phyloP scores from a whole-genome alignment of 2,888 invertebrate genomes.

The Dascillus cervinus region DNA sequence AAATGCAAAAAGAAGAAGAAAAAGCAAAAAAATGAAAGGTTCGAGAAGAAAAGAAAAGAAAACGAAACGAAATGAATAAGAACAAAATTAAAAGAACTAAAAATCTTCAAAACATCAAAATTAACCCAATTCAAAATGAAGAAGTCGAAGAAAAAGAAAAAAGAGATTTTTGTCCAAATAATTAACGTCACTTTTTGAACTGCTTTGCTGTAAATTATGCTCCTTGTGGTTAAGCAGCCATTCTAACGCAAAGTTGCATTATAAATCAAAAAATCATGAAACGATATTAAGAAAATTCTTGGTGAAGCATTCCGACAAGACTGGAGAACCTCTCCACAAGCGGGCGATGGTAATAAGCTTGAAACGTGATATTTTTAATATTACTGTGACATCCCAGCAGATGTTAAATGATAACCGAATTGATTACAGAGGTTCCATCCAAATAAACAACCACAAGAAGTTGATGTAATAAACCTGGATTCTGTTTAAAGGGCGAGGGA shows the following conservation, averaged over 20 bases:
- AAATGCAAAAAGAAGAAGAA: conserved; percentile 1
- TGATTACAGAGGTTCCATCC: too few relatives aligned
- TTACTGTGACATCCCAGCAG: too few relatives aligned
- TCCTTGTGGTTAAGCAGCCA: conserved; percentile 41
- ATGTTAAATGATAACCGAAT: too few relatives aligned
- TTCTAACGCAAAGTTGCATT: conserved; percentile 45
- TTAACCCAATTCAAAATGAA: too few relatives aligned
- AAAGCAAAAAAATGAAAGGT: conserved; percentile 1
- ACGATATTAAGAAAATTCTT: conserved; percentile 46
- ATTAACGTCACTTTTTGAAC: conserved; percentile 43
- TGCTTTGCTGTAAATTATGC: conserved; percentile 47
- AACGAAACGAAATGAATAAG: too few relatives aligned
- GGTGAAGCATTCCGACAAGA: conserved; percentile 36
- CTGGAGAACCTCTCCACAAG: conserved; percentile 40
- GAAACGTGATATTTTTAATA: too few relatives aligned
- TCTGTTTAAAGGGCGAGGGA: too few relatives aligned
- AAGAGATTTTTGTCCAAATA: conserved; percentile 42
- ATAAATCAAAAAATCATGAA: conserved; percentile 48
- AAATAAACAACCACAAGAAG: too few relatives aligned
- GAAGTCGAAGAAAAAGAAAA: too few relatives aligned
- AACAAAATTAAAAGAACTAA: too few relatives aligned
- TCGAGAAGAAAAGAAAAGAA: not conserved
- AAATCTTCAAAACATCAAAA: too few relatives aligned
- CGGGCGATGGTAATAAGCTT: conserved; percentile 27
- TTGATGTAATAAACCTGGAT: too few relatives aligned